A percentile compares a stretch with the other conserved stretches of the same genome.
Conservation (phyloP, 1,140 invertebrate genomes). For the Drosophila bocki region DNA sequence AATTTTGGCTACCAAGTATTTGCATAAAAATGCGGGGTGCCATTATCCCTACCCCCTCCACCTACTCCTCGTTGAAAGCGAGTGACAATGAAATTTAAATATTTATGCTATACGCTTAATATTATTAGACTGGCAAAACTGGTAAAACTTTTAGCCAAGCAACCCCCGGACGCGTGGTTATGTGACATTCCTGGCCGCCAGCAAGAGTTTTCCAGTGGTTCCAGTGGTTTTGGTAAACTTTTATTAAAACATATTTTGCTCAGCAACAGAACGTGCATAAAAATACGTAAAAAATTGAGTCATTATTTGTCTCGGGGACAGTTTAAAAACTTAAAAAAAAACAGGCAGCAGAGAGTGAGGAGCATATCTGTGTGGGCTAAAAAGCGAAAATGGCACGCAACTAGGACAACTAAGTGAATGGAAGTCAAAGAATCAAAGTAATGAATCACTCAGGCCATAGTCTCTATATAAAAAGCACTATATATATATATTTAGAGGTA, state of each 20-base stretch:
- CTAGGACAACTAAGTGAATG: conserved; percentile 68
- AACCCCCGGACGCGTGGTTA: conserved; percentile 6
- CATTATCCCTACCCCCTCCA: neutral
- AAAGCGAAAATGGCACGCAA: conserved; percentile 69
- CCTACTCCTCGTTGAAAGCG: conserved; percentile 6
- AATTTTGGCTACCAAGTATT: conserved; percentile 70
- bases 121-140: conserved; percentile 73
- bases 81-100: conserved; percentile 84
- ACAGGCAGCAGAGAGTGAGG: neutral
- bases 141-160: conserved; percentile 49
- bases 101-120: conserved; percentile 84
- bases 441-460: conserved; percentile 68
- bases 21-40: conserved; percentile 76
- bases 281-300: conserved; percentile 76
- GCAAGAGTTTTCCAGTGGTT: conserved; percentile 12
- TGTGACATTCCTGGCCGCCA: conserved; percentile 17
- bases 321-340: conserved; percentile 42
- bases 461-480: conserved; percentile 1
- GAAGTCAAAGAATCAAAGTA: conserved; percentile 81
- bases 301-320: conserved; percentile 62
- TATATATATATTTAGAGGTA: conserved; percentile 5
- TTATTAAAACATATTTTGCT: conserved; percentile 81
- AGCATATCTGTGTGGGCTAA: conserved; percentile 26
- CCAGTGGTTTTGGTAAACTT: conserved; percentile 50
- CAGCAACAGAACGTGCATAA: conserved; percentile 67